Evolutionary conservation across 2,113 vertebrate genomes (phyloP).

Genomic region (Anoura caudifer): DNA sequence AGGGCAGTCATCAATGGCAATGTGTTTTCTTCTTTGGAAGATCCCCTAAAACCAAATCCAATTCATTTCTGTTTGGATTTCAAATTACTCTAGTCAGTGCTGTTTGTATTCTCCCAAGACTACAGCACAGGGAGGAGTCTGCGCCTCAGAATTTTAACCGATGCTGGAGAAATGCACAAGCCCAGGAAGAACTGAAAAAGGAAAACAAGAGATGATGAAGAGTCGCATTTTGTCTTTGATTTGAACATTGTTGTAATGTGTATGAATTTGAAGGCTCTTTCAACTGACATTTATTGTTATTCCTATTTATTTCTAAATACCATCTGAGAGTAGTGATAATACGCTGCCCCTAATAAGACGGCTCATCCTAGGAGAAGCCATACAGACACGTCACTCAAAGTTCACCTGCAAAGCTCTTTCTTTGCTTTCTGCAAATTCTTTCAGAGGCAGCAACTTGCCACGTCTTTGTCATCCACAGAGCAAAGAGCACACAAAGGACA

Average conservation of each 20-base stretch:
- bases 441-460: neutral
- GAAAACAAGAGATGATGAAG: neutral
- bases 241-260: neutral
- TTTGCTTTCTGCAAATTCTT: neutral
- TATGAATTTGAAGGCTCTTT: neutral
- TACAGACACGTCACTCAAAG: neutral
- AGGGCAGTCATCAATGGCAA: neutral
- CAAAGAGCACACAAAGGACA: neutral
- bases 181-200: neutral
- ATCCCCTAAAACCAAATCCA: slow-evolving; percentile 8
- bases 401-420: neutral
- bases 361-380: neutral
- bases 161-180: neutral
- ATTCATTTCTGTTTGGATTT: slow-evolving; percentile 19
- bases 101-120: neutral
- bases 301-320: neutral
- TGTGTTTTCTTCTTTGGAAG: slow-evolving; percentile 13
- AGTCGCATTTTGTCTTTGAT: neutral
- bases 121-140: neutral
- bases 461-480: neutral
- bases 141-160: neutral
- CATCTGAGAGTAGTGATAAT: neutral
- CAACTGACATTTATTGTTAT: neutral
- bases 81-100: neutral
- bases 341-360: neutral